Evolutionary conservation across 2,113 vertebrate genomes (phyloP), one percentile per base, ranked within the genome.

Genomic region (Arenaria interpres): DNA sequence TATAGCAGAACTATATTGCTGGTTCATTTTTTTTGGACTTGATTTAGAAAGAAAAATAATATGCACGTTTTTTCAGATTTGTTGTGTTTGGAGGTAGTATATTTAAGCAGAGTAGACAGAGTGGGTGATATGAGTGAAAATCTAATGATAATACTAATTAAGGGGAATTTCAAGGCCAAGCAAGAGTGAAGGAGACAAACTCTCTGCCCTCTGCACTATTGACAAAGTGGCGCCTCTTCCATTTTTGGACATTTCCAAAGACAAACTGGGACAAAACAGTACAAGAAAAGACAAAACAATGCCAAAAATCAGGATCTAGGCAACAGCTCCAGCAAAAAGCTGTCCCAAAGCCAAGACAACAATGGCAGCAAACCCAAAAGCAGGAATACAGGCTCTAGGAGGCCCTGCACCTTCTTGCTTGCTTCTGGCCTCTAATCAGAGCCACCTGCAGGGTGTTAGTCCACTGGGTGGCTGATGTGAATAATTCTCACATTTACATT

Each of bases 41-140:
- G 54, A 50, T 71, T 91, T 96, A 59, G 64, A 84, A 96, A 90
- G 59, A 90, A 94, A 96, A 95, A 93, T 71, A 94, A 62, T 13
- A 84, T 2, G 17, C 46, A 72, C 9, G 54, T 71, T 92, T 89
- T 85, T 81, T 51, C 43, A 82, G 72, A 93, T 86, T 83, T 90
- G 83, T 84, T 84, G 51, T 96, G 48, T 81, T 93, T 91, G 76
- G 68, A 71, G 39, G 24, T 64, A 81, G 28, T 25, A 46, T 51
- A 50, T 78, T 79, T 83, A 32, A 59, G 53, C n/a, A 54, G 87
- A 88, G 51, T 22, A 96, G 75, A 83, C 41, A 80, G 71, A 88
- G 41, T 33, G 30, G 46, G 32, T 86, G 75, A 95, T 66, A 71
- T 18, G 53, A 93, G 66, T n/a, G 57, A 87, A 35, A 87, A 43